These are phyloP conservation scores for Acanthochromis polyacanthus DNA, from an alignment of 2,113 vertebrate species.

Conservation along the genomic window DNA sequence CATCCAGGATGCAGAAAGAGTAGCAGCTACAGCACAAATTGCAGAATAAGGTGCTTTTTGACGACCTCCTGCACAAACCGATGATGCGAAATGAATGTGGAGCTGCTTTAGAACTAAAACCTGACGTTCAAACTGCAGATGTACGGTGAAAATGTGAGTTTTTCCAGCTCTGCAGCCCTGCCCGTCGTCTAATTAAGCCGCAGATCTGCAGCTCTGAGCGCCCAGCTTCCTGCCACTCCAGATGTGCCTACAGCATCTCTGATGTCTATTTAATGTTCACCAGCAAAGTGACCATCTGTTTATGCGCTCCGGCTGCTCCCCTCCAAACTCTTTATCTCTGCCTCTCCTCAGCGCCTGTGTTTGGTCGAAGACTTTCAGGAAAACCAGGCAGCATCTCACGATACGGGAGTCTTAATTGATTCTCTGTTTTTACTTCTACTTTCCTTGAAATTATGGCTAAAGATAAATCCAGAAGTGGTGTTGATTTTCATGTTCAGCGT, in stretches of 20 bases:
- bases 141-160: not conserved
- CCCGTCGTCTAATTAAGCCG: conserved; percentile 70
- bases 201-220: conserved; percentile 59
- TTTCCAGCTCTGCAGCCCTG: conserved; percentile 20
- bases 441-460: too few species aligned
- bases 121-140: conserved; percentile 12
- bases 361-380: conserved; percentile 30
- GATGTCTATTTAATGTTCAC: conserved; percentile 79
- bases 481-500: not conserved
- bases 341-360: conserved; percentile 19
- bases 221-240: conserved; percentile 76
- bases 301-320: conserved; percentile 53
- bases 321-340: conserved; percentile 32
- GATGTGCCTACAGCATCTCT: conserved; percentile 78
- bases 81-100: too few species aligned
- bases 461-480: not conserved
- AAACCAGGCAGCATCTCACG: conserved; percentile 12
- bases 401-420: conserved; percentile 22
- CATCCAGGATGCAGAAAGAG: not conserved
- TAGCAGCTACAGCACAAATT: not conserved
- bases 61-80: too few species aligned
- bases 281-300: conserved; percentile 78
- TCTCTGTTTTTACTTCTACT: conserved; percentile 1
- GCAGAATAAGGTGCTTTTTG: too few species aligned
- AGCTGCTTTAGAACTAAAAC: not conserved